Evolutionary conservation across 2,888 invertebrate species (phyloP).

Genomic region (Drosophila picticornis): DNA sequence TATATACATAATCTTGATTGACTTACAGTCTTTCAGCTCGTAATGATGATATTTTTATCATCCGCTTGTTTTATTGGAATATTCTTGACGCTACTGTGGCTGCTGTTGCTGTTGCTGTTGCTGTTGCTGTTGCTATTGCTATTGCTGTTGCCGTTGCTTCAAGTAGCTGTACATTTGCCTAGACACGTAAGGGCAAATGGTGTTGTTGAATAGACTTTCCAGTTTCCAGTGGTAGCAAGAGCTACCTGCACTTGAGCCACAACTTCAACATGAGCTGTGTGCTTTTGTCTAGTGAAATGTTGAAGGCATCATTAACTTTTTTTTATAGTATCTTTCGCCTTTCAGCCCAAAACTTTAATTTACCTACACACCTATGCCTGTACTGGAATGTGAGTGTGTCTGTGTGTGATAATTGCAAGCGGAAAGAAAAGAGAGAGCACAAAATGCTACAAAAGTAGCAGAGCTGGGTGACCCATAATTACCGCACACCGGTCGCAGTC

Average conservation of each 20-base stretch:
- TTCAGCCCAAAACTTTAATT: slow-evolving; percentile 58
- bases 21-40: slow-evolving; percentile 58
- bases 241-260: slow-evolving; percentile 65
- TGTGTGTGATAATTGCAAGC: slow-evolving; percentile 72
- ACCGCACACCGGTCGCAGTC: slow-evolving; percentile 60
- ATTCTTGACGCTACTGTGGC: slow-evolving; percentile 46
- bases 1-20: slow-evolving; percentile 62
- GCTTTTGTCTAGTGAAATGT: slow-evolving; percentile 75
- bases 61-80: slow-evolving; percentile 69
- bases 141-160: slow-evolving; percentile 3
- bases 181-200: slow-evolving; percentile 22
- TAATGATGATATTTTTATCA: slow-evolving; percentile 74
- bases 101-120: background rate
- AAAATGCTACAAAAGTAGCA: slow-evolving; percentile 29
- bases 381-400: slow-evolving; percentile 8
- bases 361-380: slow-evolving; percentile 23
- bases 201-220: slow-evolving; percentile 4
- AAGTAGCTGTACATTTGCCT: slow-evolving; percentile 70
- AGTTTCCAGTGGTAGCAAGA: slow-evolving; percentile 26
- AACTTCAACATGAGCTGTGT: slow-evolving; percentile 44
- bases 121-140: slow-evolving; percentile 1
- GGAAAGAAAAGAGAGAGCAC: slow-evolving; percentile 49
- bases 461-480: slow-evolving; percentile 78
- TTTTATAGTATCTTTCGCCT: slow-evolving; percentile 62
- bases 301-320: slow-evolving; percentile 75